phyloP scores from a whole-genome alignment of 2,797 vertebrate species.

The Ambastaia sidthimunki region DNA sequence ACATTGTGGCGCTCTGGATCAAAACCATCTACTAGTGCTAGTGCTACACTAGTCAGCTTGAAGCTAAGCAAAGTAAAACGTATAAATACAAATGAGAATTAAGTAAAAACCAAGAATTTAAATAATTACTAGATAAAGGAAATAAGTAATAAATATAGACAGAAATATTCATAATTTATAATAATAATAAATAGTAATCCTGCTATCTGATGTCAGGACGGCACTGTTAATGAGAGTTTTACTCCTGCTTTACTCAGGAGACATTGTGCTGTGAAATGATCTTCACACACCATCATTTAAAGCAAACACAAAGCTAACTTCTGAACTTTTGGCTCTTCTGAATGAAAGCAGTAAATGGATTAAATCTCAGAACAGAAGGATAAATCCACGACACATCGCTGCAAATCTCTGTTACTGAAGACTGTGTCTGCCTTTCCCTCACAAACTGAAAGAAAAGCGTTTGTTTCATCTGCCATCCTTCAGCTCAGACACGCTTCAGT shows the following conservation, averaged over 20 bases:
- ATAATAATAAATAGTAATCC: background rate
- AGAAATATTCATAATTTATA: no score
- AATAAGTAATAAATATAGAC: no score
- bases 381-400: slow-evolving; percentile 11
- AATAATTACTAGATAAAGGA: no score
- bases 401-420: slow-evolving; percentile 25
- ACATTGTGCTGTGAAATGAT: background rate
- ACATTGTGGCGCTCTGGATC: background rate
- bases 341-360: slow-evolving; percentile 26
- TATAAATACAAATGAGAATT: background rate
- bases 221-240: background rate
- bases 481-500: slow-evolving; percentile 38
- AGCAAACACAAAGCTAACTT: background rate
- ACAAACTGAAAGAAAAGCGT: background rate
- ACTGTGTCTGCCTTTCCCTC: background rate
- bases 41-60: background rate
- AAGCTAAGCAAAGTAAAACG: background rate
- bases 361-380: slow-evolving; percentile 1
- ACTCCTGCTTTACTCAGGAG: background rate
- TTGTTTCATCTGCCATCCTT: slow-evolving; percentile 39
- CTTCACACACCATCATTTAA: background rate
- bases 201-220: background rate
- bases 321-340: background rate
- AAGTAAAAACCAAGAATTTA: no score
- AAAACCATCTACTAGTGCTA: background rate